phyloP scores from a whole-genome alignment of 1,140 invertebrate species.

The Chironomus tepperi region DNA sequence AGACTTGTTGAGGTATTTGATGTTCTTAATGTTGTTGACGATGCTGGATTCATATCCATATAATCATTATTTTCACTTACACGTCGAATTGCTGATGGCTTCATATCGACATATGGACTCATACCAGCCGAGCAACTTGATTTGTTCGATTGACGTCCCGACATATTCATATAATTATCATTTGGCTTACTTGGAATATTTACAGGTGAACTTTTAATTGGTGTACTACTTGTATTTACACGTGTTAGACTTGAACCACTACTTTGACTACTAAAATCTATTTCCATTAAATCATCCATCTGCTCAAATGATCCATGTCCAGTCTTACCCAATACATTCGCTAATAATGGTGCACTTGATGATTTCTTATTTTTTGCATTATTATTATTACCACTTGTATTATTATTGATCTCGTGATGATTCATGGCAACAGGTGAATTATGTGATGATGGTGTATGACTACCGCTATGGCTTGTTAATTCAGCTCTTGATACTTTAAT shows the following conservation, averaged over 20 bases:
- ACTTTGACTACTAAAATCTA: conserved; percentile 52
- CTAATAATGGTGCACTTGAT: conserved; percentile 49
- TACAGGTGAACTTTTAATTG: conserved; percentile 18
- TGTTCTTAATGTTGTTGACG: conserved; percentile 28
- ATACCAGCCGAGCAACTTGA: conserved; percentile 26
- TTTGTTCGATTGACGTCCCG: conserved; percentile 29
- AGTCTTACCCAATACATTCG: conserved; percentile 28
- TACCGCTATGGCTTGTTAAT: conserved; percentile 30
- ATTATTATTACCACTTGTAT: conserved; percentile 6
- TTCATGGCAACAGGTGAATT: conserved; percentile 12
- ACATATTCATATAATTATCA: conserved; percentile 51
- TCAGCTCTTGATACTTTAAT: conserved; percentile 38
- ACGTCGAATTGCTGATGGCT: conserved; percentile 25
- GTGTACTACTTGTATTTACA: not conserved
- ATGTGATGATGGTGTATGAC: conserved; percentile 30
- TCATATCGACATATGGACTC: conserved; percentile 34
- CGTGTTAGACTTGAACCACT: not conserved
- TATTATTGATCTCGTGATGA: conserved; percentile 15
- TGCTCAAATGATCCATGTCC: conserved; percentile 53
- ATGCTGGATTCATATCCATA: conserved; percentile 41
- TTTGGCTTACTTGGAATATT: not conserved
- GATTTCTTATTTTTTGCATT: conserved; percentile 40
- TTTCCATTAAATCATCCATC: conserved; percentile 70
- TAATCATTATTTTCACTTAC: conserved; percentile 30
- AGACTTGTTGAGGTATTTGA: conserved; percentile 27